A percentile compares a stretch with the other conserved stretches of the same genome.
phyloP scores from a whole-genome alignment of 2,888 invertebrate species.

The Parnassius orleans region DNA sequence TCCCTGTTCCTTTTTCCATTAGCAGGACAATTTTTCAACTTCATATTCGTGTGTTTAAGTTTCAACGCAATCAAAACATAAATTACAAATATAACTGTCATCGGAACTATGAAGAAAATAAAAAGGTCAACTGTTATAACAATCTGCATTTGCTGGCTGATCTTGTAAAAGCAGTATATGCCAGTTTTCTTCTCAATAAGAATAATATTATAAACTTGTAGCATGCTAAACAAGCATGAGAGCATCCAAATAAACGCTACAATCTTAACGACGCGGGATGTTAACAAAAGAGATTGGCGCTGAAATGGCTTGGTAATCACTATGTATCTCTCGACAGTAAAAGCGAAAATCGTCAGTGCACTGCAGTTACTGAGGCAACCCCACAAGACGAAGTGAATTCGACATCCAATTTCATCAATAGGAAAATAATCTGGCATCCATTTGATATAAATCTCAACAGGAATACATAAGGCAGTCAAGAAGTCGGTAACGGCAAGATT shows the following conservation, averaged over 20 bases:
- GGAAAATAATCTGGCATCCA: slow-evolving; percentile 88
- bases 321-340: slow-evolving; percentile 92
- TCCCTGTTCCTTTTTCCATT: slow-evolving; percentile 64
- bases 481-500: slow-evolving; percentile 89
- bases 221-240: slow-evolving; percentile 85
- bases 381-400: slow-evolving; percentile 86
- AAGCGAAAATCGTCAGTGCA: slow-evolving; percentile 91
- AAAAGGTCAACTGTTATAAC: slow-evolving; percentile 83
- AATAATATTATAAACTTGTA: slow-evolving; percentile 78
- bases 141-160: slow-evolving; percentile 51
- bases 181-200: slow-evolving; percentile 58
- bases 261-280: slow-evolving; percentile 89
- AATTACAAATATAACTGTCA: slow-evolving; percentile 89
- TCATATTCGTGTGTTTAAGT: slow-evolving; percentile 81
- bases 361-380: slow-evolving; percentile 92
- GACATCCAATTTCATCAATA: slow-evolving; percentile 89
- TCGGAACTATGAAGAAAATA: slow-evolving; percentile 90
- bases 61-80: slow-evolving; percentile 89
- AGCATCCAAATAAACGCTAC: slow-evolving; percentile 86
- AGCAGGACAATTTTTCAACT: slow-evolving; percentile 72
- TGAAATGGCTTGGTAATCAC: slow-evolving; percentile 92
- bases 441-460: slow-evolving; percentile 88
- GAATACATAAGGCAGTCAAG: slow-evolving; percentile 85
- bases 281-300: slow-evolving; percentile 87
- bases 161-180: slow-evolving; percentile 59